A percentile compares a stretch with the other conserved stretches of the same genome.
phyloP scores from a whole-genome alignment of 2,888 invertebrate genomes.

The Axea sp. region DNA sequence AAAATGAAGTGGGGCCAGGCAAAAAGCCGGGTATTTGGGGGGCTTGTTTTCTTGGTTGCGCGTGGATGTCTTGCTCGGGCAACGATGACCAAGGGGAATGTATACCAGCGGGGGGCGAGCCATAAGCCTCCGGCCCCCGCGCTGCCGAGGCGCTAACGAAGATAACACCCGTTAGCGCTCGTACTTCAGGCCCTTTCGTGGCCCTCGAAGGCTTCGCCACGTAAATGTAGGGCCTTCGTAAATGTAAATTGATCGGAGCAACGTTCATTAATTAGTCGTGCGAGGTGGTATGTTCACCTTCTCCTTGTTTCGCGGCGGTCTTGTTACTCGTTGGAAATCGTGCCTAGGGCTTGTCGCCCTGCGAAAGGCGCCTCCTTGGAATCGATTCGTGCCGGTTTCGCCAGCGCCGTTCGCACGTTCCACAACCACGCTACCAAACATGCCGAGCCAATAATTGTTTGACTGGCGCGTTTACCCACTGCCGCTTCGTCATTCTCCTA shows the following conservation, averaged over 20 bases:
- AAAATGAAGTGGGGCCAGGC: no score
- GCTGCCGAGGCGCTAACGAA: conserved; percentile 69
- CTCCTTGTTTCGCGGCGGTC: conserved; percentile 52
- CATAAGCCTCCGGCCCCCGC: conserved; percentile 38
- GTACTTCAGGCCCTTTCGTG: conserved; percentile 57
- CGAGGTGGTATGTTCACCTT: conserved; percentile 70
- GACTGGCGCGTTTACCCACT: conserved; percentile 19
- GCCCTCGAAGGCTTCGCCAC: conserved; percentile 45
- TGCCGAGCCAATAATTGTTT: conserved; percentile 40
- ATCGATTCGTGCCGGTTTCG: conserved; percentile 49
- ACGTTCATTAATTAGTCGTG: conserved; percentile 78
- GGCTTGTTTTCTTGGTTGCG: conserved; percentile 43
- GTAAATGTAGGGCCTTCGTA: conserved; percentile 68
- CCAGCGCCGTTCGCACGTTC: conserved; percentile 40
- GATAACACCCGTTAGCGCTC: conserved; percentile 65
- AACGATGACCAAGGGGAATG: conserved; percentile 49
- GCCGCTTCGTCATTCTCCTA: conserved; percentile 2
- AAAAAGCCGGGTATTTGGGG: conserved; percentile 54
- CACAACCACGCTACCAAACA: conserved; percentile 28
- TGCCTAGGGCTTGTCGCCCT: conserved; percentile 58
- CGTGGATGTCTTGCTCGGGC: conserved; percentile 51
- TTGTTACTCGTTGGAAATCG: conserved; percentile 49
- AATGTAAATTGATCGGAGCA: conserved; percentile 77
- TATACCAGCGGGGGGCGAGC: conserved; percentile 64
- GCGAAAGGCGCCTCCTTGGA: conserved; percentile 50